phyloP scores from a whole-genome alignment of 2,113 vertebrate species.

The Microtus oregoni region DNA sequence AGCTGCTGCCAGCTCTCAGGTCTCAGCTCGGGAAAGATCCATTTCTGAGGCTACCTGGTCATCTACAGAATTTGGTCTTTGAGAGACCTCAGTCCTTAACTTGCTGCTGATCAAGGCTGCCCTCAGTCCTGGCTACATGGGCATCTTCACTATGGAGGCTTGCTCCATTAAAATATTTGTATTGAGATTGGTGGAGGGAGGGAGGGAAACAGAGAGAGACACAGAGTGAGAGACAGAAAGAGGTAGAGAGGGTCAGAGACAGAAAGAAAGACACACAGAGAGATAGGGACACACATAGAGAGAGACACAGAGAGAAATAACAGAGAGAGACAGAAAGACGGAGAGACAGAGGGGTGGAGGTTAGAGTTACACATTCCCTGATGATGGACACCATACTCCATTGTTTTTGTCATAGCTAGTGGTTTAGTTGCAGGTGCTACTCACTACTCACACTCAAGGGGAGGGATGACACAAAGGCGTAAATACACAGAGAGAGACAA shows the following conservation, averaged over 20 bases:
- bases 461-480: too few species aligned
- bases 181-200: background rate
- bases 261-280: background rate
- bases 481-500: background rate
- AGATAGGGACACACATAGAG: background rate
- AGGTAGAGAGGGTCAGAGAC: background rate
- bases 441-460: background rate
- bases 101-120: background rate
- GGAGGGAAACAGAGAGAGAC: background rate
- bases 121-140: background rate
- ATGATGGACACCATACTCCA: background rate
- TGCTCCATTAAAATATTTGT: background rate
- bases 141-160: background rate
- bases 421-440: background rate
- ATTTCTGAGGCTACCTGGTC: background rate
- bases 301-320: background rate
- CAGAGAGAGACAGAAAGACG: background rate
- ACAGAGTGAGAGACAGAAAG: background rate
- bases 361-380: background rate
- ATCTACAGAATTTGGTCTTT: background rate
- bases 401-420: background rate
- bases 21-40: background rate
- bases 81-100: accelerated
- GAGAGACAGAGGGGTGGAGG: background rate
- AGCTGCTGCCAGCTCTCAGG: background rate